Evolutionary conservation across 2,113 vertebrate species (phyloP).

Genomic region (Hepsetus odoe): DNA sequence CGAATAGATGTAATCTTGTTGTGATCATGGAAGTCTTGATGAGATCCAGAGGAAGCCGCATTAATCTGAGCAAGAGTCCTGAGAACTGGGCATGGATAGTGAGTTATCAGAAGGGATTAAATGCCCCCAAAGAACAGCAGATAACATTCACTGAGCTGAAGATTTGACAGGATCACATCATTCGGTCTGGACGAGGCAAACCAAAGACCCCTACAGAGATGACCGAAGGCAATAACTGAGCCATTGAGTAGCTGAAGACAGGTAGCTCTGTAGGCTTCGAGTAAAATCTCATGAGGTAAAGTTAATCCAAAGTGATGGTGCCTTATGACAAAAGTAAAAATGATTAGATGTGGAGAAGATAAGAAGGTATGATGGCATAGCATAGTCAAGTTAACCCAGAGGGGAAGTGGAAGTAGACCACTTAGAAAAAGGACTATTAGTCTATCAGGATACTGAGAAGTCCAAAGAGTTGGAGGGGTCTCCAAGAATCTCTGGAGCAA

Average conservation of each 20-base stretch:
- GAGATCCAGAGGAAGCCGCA: not conserved
- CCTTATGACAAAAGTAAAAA: not conserved
- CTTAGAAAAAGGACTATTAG: too few relatives aligned
- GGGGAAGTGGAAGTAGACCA: not conserved
- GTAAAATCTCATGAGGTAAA: not conserved
- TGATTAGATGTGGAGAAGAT: not conserved
- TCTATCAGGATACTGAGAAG: not conserved
- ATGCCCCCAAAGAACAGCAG: not conserved
- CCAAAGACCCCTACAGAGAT: not conserved
- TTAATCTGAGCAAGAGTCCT: not conserved
- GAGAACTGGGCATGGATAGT: not conserved
- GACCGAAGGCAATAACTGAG: not conserved
- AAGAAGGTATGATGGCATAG: not conserved
- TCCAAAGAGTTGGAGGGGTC: not conserved
- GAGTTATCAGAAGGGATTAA: not conserved
- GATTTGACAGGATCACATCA: not conserved
- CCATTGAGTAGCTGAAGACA: not conserved
- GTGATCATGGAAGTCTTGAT: not conserved
- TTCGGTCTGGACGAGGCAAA: not conserved
- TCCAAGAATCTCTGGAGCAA: not conserved
- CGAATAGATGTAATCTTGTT: not conserved
- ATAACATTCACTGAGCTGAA: not conserved
- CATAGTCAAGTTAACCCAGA: not conserved
- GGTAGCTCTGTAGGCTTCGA: too few relatives aligned
- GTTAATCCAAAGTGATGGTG: not conserved